These are phyloP conservation scores for Pedetes capensis DNA, from an alignment of 2,113 vertebrate species.

Conservation along the genomic window DNA sequence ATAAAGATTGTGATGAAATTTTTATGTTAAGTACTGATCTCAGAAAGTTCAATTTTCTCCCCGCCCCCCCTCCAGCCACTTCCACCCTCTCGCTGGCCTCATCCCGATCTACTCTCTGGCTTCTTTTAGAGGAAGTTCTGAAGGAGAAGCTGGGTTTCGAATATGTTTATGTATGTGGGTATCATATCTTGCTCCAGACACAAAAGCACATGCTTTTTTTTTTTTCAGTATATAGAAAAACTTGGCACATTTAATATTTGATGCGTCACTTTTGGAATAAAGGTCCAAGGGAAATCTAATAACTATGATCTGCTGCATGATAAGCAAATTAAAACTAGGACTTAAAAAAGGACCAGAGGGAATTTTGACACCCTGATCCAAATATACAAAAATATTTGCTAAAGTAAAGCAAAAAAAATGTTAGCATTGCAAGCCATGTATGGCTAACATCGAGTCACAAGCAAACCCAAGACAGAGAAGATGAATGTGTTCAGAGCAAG, in stretches of 20 bases:
- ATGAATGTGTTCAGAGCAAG: neutral
- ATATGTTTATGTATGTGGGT: constrained; percentile 36
- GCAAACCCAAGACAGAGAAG: neutral
- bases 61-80: constrained; percentile 55
- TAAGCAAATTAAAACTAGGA: constrained; percentile 50
- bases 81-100: constrained; percentile 59
- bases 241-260: neutral
- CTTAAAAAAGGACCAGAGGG: neutral
- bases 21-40: constrained; percentile 89
- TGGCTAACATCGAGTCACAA: constrained; percentile 22
- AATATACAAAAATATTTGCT: constrained; percentile 8
- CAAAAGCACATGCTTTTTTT: constrained; percentile 44
- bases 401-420: neutral
- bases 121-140: constrained; percentile 71
- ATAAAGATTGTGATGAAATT: constrained; percentile 90
- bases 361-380: constrained; percentile 45
- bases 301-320: constrained; percentile 36
- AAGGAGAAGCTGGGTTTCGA: constrained; percentile 50
- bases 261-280: constrained; percentile 50
- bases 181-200: constrained; percentile 46
- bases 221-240: constrained; percentile 14
- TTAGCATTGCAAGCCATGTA: neutral
- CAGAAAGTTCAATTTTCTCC: constrained; percentile 86
- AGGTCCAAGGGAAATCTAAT: constrained; percentile 60
- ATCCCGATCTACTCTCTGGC: constrained; percentile 62